Evolutionary conservation across 2,797 vertebrate species (phyloP), one percentile per base, ranked within the genome.

Genomic region (Cottoperca gobio): DNA sequence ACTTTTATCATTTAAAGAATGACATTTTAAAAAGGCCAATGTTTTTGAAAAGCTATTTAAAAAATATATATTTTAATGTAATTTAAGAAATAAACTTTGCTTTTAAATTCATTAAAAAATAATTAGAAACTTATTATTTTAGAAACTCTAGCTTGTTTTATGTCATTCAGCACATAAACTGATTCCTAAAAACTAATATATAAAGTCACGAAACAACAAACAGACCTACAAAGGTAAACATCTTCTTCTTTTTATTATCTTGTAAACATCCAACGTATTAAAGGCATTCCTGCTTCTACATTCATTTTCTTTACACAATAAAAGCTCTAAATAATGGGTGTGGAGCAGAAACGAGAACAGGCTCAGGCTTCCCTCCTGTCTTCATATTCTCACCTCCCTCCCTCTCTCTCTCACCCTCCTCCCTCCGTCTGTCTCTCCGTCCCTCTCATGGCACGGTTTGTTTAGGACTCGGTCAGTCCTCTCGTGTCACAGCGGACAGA

Each of bases 381-480:
- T 17, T 12, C 12, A 6, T 23, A 37, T 23, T 9, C 14, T 11
- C 33, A 4, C 55, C 55, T 59, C 37, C 9, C 57, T 14, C 16
- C 35, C 16, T n/a, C 54, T n/a, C 60, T 43, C 37, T 17, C 28
- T 8, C 26, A 17, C 8, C 16, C 13, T 5, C 10, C 33, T n/a
- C 40, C 12, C 13, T 37, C n/a, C 4, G 8, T 26, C 9, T 23
- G 31, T 33, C 31, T 6, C 24, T 2, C 21, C 14, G 21, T 45
- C 49, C 64, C 63, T 67, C 71, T n/a, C 35, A 2, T 39, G 11
- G n/a, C 24, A 33, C 31, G 50, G 58, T 14, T 21, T 23, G 46
- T 52, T 10, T 31, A 70, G 60, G 50, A 43, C 70, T 69, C 77
- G 7, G 66, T 77, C 70, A 37, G 73, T 73, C 66, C 66, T 52